Conservation (phyloP, 1,140 invertebrate genomes). For the Chlorops oryzae region DNA sequence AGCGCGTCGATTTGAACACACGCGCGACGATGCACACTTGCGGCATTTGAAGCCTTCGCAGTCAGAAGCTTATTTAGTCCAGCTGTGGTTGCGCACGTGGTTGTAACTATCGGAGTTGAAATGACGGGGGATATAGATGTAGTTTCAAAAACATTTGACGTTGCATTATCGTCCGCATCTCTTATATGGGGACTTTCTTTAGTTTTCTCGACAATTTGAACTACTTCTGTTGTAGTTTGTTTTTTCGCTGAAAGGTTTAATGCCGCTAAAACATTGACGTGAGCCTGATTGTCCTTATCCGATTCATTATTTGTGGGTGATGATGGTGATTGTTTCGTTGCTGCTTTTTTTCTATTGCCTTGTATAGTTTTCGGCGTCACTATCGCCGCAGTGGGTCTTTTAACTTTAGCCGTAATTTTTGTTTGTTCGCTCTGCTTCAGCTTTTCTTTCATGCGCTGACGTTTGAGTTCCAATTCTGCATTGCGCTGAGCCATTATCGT, state of each 20-base stretch:
- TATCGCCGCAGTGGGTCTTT: slow-evolving; percentile 5
- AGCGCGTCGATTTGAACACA: slow-evolving; percentile 30
- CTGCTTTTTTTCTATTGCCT: slow-evolving; percentile 1
- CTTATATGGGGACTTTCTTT: background rate
- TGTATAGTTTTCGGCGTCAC: background rate
- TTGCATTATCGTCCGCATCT: slow-evolving; percentile 5
- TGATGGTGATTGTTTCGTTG: background rate
- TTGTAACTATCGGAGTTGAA: no score
- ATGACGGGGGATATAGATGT: no score
- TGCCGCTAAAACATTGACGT: slow-evolving; percentile 29
- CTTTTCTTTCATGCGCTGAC: slow-evolving; percentile 16
- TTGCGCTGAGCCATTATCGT: slow-evolving; percentile 5
- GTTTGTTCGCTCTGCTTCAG: slow-evolving; percentile 3
- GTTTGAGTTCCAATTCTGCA: slow-evolving; percentile 13
- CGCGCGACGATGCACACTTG: slow-evolving; percentile 15
- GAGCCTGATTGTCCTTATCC: background rate
- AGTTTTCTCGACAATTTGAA: slow-evolving; percentile 40
- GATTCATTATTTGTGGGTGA: background rate
- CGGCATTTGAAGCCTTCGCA: no score
- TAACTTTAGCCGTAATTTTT: background rate
- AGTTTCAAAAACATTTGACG: no score
- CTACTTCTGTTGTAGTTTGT: no score
- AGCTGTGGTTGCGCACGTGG: no score
- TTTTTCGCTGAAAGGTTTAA: slow-evolving; percentile 38
- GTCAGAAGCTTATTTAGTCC: no score